phyloP scores from a whole-genome alignment of 2,888 invertebrate genomes.

The Parnassius smintheus region DNA sequence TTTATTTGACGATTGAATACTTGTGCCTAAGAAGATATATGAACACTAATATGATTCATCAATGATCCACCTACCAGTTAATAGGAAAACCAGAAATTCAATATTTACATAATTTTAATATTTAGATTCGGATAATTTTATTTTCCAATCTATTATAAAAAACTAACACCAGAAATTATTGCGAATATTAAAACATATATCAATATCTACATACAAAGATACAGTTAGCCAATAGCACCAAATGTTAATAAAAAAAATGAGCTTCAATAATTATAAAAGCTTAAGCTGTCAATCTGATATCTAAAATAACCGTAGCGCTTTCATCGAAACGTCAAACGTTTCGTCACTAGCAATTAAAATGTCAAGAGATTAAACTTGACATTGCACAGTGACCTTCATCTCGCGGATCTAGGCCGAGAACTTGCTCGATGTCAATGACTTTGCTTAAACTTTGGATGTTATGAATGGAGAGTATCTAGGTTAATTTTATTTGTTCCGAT shows the following conservation, averaged over 20 bases:
- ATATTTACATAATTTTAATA: too few relatives aligned
- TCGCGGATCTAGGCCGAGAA: constrained; percentile 12
- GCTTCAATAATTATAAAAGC: constrained; percentile 8
- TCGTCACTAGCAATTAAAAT: constrained; percentile 24
- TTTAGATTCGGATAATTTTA: too few relatives aligned
- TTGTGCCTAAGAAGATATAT: too few relatives aligned
- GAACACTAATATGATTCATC: too few relatives aligned
- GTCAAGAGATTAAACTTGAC: constrained; percentile 25
- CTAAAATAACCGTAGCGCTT: constrained; percentile 20
- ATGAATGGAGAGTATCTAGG: constrained; percentile 24
- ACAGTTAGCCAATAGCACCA: constrained; percentile 11
- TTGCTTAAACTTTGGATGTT: constrained; percentile 12
- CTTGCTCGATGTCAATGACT: constrained; percentile 22
- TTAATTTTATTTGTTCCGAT: constrained; percentile 3
- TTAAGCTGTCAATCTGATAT: constrained; percentile 23
- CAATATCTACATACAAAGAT: neutral
- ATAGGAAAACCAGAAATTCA: too few relatives aligned
- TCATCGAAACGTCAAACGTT: constrained; percentile 19
- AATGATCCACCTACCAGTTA: too few relatives aligned
- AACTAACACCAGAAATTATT: too few relatives aligned
- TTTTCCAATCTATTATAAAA: too few relatives aligned
- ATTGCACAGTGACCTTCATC: constrained; percentile 25
- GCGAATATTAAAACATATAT: too few relatives aligned
- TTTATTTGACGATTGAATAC: too few relatives aligned
- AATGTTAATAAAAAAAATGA: constrained; percentile 10